Evolutionary conservation across 2,797 vertebrate genomes (phyloP).

Genomic region (Pantherophis alleghaniensis): DNA sequence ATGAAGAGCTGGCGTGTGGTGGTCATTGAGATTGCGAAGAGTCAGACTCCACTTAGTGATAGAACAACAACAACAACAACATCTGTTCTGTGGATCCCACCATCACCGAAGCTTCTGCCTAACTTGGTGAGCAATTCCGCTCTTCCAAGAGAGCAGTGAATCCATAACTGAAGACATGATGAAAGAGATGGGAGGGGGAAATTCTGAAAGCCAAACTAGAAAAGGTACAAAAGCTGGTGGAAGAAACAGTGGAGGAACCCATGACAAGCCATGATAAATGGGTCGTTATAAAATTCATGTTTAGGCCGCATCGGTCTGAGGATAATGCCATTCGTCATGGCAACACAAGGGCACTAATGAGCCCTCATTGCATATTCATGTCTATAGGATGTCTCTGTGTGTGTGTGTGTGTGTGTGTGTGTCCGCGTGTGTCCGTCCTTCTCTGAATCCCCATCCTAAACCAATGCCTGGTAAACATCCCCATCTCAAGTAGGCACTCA

Average conservation of each 20-base stretch:
- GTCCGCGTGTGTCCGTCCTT: background rate
- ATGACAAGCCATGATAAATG: slow-evolving; percentile 85
- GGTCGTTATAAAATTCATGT: slow-evolving; percentile 85
- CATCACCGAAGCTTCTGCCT: slow-evolving; percentile 27
- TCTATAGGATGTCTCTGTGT: slow-evolving; percentile 14
- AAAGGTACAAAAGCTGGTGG: slow-evolving; percentile 68
- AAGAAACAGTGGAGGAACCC: slow-evolving; percentile 70
- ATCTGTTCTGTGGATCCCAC: slow-evolving; percentile 1
- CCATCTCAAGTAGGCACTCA: slow-evolving; percentile 75
- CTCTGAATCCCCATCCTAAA: slow-evolving; percentile 64
- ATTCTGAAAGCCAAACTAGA: slow-evolving; percentile 48
- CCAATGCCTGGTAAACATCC: slow-evolving; percentile 73
- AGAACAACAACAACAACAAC: background rate
- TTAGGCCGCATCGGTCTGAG: slow-evolving; percentile 78
- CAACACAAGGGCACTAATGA: slow-evolving; percentile 81
- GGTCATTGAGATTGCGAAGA: background rate
- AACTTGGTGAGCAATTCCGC: background rate
- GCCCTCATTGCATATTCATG: slow-evolving; percentile 85
- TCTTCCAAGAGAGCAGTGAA: background rate
- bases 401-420: background rate
- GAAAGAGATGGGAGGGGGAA: slow-evolving; percentile 43
- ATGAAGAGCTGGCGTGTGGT: background rate
- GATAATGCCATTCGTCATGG: slow-evolving; percentile 83
- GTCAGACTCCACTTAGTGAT: background rate
- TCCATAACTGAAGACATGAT: slow-evolving; percentile 19